phyloP scores from a whole-genome alignment of 2,113 vertebrate species.

The Oceanites oceanicus region DNA sequence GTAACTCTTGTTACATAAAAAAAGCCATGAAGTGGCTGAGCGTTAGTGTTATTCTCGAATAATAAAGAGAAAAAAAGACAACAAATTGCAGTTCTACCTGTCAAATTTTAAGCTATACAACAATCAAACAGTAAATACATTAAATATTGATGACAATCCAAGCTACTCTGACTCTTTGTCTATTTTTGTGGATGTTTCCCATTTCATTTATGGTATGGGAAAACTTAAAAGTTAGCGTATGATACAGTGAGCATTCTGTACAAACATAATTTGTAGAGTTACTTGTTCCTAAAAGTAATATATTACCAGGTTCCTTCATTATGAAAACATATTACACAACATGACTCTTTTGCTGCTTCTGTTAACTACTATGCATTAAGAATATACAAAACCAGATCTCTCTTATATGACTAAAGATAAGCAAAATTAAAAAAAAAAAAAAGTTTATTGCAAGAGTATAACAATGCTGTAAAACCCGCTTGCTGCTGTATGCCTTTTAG shows the following conservation, averaged over 20 bases:
- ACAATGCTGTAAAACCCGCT: neutral
- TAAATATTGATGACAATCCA: slow-evolving; percentile 52
- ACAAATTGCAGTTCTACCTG: slow-evolving; percentile 53
- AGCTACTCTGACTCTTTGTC: slow-evolving; percentile 18
- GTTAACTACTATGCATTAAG: neutral
- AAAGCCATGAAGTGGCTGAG: slow-evolving; percentile 37
- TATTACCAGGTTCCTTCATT: neutral
- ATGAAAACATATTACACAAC: neutral
- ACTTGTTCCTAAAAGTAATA: neutral
- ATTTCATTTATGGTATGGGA: neutral
- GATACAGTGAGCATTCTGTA: neutral
- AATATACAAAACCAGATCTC: neutral
- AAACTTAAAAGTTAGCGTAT: neutral
- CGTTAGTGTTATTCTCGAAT: slow-evolving; percentile 33
- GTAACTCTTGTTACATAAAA: slow-evolving; percentile 52
- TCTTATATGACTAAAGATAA: neutral
- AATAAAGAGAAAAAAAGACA: slow-evolving; percentile 24
- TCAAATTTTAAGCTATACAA: slow-evolving; percentile 52
- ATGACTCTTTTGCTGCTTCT: neutral
- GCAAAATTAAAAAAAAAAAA: neutral
- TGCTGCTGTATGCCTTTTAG: neutral
- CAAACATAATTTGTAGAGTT: neutral
- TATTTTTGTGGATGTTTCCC: neutral
- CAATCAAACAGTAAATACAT: slow-evolving; percentile 34
- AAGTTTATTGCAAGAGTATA: neutral